Conservation (phyloP, 2,888 invertebrate genomes). For the Amphipoea lucens region DNA sequence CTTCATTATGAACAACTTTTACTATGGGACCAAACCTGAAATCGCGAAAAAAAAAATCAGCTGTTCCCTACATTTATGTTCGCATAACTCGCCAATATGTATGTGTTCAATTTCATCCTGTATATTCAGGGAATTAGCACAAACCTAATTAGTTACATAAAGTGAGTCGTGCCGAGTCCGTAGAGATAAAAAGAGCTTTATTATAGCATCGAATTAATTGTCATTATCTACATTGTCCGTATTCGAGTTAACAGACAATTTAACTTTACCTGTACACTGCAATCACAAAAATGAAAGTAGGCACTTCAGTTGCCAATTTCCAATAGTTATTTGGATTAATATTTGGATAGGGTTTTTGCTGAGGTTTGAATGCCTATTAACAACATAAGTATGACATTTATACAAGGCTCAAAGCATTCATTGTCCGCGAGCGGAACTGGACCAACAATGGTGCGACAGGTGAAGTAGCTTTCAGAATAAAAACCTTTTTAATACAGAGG, state of each 20-base stretch:
- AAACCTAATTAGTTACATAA: constrained; percentile 30
- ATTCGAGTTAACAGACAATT: neutral
- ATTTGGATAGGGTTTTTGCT: constrained; percentile 1
- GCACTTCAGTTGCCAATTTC: neutral
- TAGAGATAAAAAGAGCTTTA: constrained; percentile 19
- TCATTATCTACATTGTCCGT: constrained; percentile 1
- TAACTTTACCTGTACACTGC: constrained; percentile 4
- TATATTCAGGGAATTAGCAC: constrained; percentile 23
- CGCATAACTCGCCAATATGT: too few species aligned
- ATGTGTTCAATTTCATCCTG: too few species aligned
- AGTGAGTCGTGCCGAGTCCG: constrained; percentile 23
- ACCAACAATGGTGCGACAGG: constrained; percentile 63
- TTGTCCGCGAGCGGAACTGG: constrained; percentile 44
- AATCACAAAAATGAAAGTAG: constrained; percentile 33
- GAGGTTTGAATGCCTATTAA: constrained; percentile 24
- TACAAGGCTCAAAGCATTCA: constrained; percentile 33
- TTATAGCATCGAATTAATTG: constrained; percentile 15
- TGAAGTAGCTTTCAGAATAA: constrained; percentile 66
- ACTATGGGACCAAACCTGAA: too few species aligned
- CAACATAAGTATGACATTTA: constrained; percentile 18
- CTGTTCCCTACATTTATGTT: too few species aligned
- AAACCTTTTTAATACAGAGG: constrained; percentile 58
- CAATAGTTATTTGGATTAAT: constrained; percentile 8
- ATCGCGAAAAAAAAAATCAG: too few species aligned
- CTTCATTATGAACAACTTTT: too few species aligned